Base-by-base conservation (phyloP, 2,888 invertebrate genomes). In the Lithosia quadra region DNA sequence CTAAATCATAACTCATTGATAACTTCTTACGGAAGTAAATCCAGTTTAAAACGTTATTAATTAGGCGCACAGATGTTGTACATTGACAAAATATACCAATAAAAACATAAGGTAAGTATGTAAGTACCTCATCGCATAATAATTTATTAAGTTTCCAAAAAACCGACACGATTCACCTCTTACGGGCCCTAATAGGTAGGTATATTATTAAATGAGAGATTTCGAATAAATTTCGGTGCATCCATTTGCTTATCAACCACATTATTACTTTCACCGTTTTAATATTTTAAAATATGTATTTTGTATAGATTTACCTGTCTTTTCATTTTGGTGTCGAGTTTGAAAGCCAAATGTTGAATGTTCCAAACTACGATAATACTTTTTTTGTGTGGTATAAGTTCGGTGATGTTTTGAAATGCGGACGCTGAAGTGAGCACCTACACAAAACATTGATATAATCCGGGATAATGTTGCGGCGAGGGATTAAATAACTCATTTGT, bases 391-490 rank as follows among this genome's bases (percentile, higher is more conserved):
- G 78, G 77, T 74, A 33, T 69, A 72, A 75, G 69, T 83, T 83
- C 84, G 78, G 78, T 83, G 79, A 83, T 88, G 86, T 89, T 90
- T 89, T 84, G 84, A 85, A 88, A 89, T 81, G 79, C 75, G 77
- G 80, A 82, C 84, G 84, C 84, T 88, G 68, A 81, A 91, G 87
- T 89, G 90, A 90, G 79, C 90, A 88, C 86, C 86, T 86, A 85
- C 85, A 91, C 90, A 93, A 92, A 91, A 91, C 88, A 86, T 85
- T 81, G 85, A 88, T 91, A 88, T 92, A 92, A 94, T 92, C 92
- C 89, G 82, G 86, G 88, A 85, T 91, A 88, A 90, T 89, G 87
- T 90, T 91, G 91, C 91, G 91, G 90, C 79, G 76, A 82, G 81
- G 89, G 90, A 90, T 92, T 91, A 88, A 87, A 90, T 86, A 87